Evolutionary conservation across 2,888 invertebrate genomes (phyloP), one percentile per base, ranked within the genome.

Genomic region (Leucozona laternaria): DNA sequence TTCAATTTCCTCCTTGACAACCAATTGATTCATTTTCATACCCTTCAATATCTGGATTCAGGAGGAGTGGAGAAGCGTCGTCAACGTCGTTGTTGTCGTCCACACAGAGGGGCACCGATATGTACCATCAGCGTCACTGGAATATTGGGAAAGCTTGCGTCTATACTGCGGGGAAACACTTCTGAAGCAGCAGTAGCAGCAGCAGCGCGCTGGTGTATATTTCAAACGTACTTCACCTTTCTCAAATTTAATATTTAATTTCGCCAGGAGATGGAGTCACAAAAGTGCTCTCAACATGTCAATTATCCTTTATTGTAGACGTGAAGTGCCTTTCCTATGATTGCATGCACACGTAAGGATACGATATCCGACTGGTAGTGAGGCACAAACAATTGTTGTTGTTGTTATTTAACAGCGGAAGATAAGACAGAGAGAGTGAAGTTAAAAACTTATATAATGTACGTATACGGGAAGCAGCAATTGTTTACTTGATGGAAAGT

Each of bases 161-260:
- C 75, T 50, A 5, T 31, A 31, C 31, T 4, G 50, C 58, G 60
- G 60, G 48, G 34, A 25, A 55, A 53, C 34, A 50, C 31, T 45
- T 15, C 45, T 48, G 64, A 31, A 43, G 13, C 34, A 50, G 68
- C 15, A 17, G 28, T n/a, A 13, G 50, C 8, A 15, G 34, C 15
- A 25, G 37, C 37, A 37, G 45, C 28, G 5, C 15, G 31, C 1
- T 37, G 80, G 85, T 85, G 72, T 85, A 78, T 40, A 81, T 85
- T 85, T 85, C 85, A 85, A 73, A 77, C 62, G 76, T 60, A 66
- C 73, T 70, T 78, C 73, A 73, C 77, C 77, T 81, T 86, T 82
- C 79, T 75, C 70, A 82, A 86, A 86, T 86, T 86, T 86, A 86
- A 86, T 86, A 82, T 86, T 86, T 86, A 86, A 86, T 86, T 86